Conservation (phyloP, 2,797 vertebrate genomes). For the Aulostomus chinensis region DNA sequence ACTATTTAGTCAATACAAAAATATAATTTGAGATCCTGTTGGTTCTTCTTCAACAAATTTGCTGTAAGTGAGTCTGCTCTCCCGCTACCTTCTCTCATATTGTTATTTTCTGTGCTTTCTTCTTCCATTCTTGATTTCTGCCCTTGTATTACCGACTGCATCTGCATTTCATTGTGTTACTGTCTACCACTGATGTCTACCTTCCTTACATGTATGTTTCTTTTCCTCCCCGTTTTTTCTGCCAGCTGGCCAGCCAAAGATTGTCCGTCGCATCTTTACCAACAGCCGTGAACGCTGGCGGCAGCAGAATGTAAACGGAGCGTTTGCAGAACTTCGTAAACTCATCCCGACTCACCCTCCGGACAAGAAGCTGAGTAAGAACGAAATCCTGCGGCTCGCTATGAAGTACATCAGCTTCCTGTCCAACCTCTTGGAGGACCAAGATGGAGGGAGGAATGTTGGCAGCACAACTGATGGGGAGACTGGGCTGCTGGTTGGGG, state of each 20-base stretch:
- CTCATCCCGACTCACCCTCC: constrained; percentile 80
- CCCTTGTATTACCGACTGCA: constrained; percentile 3
- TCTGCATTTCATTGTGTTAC: constrained; percentile 12
- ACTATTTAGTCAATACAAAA: no score
- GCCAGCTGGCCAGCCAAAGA: constrained; percentile 85
- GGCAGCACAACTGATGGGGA: constrained; percentile 67
- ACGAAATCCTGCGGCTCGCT: constrained; percentile 77
- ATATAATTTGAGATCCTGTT: no score
- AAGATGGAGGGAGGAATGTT: constrained; percentile 72
- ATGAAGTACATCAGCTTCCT: constrained; percentile 82
- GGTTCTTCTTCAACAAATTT: no score
- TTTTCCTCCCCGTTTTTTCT: constrained; percentile 5
- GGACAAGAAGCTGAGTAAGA: constrained; percentile 80
- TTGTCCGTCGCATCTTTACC: constrained; percentile 93
- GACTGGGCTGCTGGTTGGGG: constrained; percentile 83
- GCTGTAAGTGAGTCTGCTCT: constrained; percentile 15
- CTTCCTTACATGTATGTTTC: constrained; percentile 13
- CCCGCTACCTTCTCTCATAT: not conserved
- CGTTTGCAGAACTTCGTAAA: constrained; percentile 77
- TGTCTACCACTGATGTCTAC: not conserved
- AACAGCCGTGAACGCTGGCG: constrained; percentile 85
- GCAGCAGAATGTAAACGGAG: constrained; percentile 79
- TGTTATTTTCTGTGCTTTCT: not conserved
- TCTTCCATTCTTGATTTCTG: constrained; percentile 7
- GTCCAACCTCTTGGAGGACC: constrained; percentile 77